phyloP scores from a whole-genome alignment of 2,888 invertebrate genomes.

The Napeogenes sylphis region DNA sequence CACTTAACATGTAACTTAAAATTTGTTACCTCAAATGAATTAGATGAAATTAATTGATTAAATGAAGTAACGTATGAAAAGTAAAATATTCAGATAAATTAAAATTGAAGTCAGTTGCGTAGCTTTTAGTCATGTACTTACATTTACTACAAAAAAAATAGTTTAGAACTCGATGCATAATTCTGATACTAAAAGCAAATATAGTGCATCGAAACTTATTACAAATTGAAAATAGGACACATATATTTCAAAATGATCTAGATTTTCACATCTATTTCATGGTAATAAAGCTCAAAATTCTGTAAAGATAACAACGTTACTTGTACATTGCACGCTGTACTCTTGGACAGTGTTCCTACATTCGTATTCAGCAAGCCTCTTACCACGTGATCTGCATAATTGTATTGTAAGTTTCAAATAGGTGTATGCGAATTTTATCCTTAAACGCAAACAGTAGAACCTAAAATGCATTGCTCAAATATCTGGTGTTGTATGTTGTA shows the following conservation, averaged over 20 bases:
- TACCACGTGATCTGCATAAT: conserved; percentile 39
- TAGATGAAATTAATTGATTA: too few species aligned
- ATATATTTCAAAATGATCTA: too few species aligned
- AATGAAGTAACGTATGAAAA: too few species aligned
- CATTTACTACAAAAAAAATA: conserved; percentile 2
- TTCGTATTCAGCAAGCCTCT: conserved; percentile 37
- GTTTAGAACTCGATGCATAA: conserved; percentile 16
- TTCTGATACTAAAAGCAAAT: conserved; percentile 22
- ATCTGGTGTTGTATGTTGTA: conserved; percentile 23
- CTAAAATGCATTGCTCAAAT: conserved; percentile 3
- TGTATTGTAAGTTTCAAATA: conserved; percentile 20
- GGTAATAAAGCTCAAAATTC: conserved; percentile 14
- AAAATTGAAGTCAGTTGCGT: background rate
- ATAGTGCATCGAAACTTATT: conserved; percentile 20
- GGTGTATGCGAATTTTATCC: conserved; percentile 8
- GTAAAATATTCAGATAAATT: too few species aligned
- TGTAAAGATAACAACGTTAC: conserved; percentile 7
- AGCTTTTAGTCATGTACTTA: background rate
- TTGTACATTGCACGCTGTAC: conserved; percentile 19
- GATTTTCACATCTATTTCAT: too few species aligned
- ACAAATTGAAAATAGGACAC: background rate
- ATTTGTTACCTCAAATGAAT: too few species aligned
- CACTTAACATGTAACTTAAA: too few species aligned
- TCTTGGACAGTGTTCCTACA: conserved; percentile 27
- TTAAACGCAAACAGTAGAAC: background rate